phyloP scores from a whole-genome alignment of 2,888 invertebrate species.

The Drosophila heteroneura region DNA sequence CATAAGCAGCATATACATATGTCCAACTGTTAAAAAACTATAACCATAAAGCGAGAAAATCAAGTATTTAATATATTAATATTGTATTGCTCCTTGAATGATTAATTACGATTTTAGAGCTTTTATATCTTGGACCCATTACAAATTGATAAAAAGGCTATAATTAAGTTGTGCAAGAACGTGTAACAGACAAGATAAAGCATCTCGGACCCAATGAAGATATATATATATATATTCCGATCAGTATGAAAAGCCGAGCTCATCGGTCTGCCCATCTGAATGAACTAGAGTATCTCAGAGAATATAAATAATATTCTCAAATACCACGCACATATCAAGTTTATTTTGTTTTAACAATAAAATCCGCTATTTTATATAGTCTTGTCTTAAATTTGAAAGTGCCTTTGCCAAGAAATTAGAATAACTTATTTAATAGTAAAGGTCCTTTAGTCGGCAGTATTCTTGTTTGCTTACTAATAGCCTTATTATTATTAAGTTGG shows the following conservation, averaged over 20 bases:
- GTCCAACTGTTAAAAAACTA: not conserved
- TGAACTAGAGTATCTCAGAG: not conserved
- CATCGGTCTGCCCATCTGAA: not conserved
- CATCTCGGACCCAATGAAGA: not conserved
- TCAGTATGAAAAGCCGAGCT: not conserved
- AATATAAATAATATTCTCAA: not conserved
- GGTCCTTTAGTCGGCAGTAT: not conserved
- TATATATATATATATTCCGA: not conserved
- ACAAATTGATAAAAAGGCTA: accelerated
- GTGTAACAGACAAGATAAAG: not conserved
- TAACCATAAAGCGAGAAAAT: not conserved
- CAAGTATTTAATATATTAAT: not conserved
- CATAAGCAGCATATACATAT: not conserved
- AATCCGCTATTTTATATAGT: not conserved
- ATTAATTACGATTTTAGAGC: not conserved
- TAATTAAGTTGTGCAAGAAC: not conserved
- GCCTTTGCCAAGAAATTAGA: not conserved
- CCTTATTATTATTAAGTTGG: not conserved
- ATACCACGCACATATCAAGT: not conserved
- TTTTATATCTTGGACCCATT: too few relatives aligned
- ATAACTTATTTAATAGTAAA: not conserved
- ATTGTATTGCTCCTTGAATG: not conserved
- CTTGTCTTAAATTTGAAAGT: not conserved
- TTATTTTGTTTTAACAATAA: not conserved
- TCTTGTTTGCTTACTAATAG: not conserved